Evolutionary conservation across 2,797 vertebrate species (phyloP).

Genomic region (Acanthornis magna): DNA sequence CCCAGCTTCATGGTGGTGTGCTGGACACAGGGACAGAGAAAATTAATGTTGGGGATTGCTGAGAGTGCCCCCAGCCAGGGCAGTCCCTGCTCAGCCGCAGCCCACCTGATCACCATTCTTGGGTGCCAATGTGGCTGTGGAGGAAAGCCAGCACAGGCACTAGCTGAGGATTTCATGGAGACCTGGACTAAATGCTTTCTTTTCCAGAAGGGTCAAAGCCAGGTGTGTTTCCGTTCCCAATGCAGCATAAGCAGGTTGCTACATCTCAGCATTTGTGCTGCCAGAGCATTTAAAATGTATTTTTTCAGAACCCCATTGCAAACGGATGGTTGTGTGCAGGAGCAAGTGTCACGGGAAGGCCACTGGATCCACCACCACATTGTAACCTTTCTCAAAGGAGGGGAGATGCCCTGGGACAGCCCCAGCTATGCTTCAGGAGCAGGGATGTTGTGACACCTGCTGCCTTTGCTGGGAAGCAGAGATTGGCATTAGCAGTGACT

Average conservation of each 20-base stretch:
- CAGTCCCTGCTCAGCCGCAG: not conserved
- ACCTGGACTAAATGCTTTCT: not conserved
- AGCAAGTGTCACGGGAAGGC: accelerated
- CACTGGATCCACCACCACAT: accelerated
- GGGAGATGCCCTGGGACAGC: not conserved
- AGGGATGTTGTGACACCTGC: not conserved
- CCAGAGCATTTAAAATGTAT: not conserved
- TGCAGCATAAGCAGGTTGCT: not conserved
- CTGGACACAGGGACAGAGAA: not conserved
- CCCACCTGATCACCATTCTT: accelerated
- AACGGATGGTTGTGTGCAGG: not conserved
- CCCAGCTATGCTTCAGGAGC: not conserved
- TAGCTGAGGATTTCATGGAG: not conserved
- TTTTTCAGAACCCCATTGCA: not conserved
- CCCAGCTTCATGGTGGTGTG: not conserved
- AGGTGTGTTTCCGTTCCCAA: accelerated
- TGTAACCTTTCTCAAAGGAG: not conserved
- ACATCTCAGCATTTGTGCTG: accelerated
- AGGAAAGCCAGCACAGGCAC: accelerated
- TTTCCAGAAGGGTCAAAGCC: not conserved
- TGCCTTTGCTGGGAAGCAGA: not conserved
- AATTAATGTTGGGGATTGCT: accelerated
- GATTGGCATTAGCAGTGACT: not conserved
- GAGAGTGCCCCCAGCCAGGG: not conserved
- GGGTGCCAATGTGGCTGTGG: accelerated